Evolutionary conservation across 2,888 invertebrate genomes (phyloP).

Genomic region (Cryptophagus acutangulus): DNA sequence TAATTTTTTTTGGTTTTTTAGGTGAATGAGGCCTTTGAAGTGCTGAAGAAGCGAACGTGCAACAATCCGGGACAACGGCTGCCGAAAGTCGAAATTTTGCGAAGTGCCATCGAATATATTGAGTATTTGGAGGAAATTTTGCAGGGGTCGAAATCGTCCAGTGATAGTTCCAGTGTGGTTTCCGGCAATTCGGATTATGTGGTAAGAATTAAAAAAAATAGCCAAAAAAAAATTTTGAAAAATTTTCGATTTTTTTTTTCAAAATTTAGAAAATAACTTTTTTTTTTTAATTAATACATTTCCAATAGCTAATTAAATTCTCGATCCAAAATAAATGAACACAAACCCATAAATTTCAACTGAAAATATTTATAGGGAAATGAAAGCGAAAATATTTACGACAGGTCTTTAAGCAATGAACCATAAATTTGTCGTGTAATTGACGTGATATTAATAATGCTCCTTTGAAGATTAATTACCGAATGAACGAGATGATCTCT

Average conservation of each 20-base stretch:
- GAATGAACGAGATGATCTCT: too few species aligned
- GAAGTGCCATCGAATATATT: conserved; percentile 97
- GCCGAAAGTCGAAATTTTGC: conserved; percentile 94
- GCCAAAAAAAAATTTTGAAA: neutral
- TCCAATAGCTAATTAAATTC: too few species aligned
- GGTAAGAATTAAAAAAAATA: conserved; percentile 1
- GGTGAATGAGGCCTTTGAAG: conserved; percentile 98
- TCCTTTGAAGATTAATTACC: too few species aligned
- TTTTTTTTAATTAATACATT: too few species aligned
- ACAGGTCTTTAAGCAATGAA: too few species aligned
- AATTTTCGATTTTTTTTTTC: conserved; percentile 1
- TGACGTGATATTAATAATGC: too few species aligned
- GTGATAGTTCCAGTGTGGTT: conserved; percentile 9
- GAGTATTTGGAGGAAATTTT: conserved; percentile 83
- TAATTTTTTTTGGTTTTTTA: conserved; percentile 41
- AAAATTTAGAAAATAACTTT: neutral
- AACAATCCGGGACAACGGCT: conserved; percentile 93
- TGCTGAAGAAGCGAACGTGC: conserved; percentile 85
- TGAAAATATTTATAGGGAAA: too few species aligned
- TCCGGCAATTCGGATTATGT: conserved; percentile 7
- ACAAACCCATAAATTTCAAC: too few species aligned
- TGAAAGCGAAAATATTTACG: too few species aligned
- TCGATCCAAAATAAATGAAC: too few species aligned
- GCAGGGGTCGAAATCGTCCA: conserved; percentile 54
- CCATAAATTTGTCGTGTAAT: too few species aligned